phyloP scores from a whole-genome alignment of 2,113 vertebrate species.

The Penelope pileata region DNA sequence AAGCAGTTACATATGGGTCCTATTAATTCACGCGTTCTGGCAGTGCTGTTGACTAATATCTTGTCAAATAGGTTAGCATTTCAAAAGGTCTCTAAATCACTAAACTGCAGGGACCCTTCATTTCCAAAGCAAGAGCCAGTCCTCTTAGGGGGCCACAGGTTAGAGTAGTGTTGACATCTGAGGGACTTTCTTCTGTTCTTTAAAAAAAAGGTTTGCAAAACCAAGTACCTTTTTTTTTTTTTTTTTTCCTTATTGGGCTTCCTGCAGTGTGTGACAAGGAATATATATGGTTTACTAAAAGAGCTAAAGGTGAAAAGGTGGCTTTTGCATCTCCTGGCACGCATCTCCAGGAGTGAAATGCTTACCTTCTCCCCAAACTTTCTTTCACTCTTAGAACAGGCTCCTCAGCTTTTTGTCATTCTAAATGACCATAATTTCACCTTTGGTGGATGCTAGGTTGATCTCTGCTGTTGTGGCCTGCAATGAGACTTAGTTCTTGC shows the following conservation, averaged over 20 bases:
- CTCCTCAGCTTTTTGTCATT: background rate
- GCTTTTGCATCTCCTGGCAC: background rate
- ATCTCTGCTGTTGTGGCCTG: background rate
- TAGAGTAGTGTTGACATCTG: background rate
- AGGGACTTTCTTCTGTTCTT: slow-evolving; percentile 12
- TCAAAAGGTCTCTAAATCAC: slow-evolving; percentile 44
- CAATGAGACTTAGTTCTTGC: background rate
- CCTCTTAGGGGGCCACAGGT: background rate
- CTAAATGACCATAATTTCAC: background rate
- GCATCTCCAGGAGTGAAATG: background rate
- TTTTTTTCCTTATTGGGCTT: background rate
- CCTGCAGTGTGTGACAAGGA: background rate
- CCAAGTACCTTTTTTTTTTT: background rate
- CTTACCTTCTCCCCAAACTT: background rate
- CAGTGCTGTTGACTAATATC: slow-evolving; percentile 68
- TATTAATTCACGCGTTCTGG: slow-evolving; percentile 70
- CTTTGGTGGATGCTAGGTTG: background rate
- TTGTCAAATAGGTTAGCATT: slow-evolving; percentile 67
- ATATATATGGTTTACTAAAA: background rate
- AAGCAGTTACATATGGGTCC: slow-evolving; percentile 74
- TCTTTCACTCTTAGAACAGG: background rate
- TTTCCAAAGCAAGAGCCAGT: background rate
- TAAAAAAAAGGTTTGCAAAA: background rate
- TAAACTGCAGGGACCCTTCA: slow-evolving; percentile 25
- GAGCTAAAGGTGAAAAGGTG: background rate